A percentile compares a stretch with the other conserved stretches of the same genome.
Evolutionary conservation across 2,888 invertebrate species (phyloP).

Genomic region (Megalurothrips usitatus): DNA sequence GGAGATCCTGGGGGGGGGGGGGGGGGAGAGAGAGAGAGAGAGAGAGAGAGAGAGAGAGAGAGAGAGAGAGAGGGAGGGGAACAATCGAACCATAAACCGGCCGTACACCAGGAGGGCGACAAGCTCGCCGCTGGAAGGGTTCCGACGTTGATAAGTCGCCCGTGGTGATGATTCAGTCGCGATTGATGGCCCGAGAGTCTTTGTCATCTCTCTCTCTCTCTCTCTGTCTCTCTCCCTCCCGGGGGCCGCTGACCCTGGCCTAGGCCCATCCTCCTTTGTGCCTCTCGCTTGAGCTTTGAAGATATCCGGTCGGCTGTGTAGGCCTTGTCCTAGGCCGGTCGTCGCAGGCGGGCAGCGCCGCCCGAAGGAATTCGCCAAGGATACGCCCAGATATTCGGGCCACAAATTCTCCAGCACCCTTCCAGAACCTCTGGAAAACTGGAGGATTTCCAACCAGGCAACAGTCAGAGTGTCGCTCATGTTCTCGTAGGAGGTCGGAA

Average conservation of each 20-base stretch:
- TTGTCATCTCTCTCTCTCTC: neutral
- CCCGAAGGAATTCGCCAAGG: too few relatives aligned
- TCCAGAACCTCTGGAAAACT: too few relatives aligned
- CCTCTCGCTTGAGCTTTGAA: too few relatives aligned
- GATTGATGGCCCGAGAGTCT: neutral
- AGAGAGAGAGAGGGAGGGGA: neutral
- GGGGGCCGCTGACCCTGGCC: too few relatives aligned
- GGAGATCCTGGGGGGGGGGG: too few relatives aligned
- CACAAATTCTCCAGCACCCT: neutral
- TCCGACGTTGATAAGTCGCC: conserved; percentile 1
- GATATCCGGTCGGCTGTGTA: too few relatives aligned
- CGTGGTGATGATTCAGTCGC: neutral
- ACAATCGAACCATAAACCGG: conserved; percentile 10
- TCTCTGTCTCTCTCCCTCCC: neutral
- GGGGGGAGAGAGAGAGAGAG: conserved; percentile 1
- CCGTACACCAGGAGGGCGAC: neutral
- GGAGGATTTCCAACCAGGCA: neutral
- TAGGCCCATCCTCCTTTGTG: too few relatives aligned
- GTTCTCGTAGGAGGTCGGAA: neutral
- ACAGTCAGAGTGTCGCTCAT: too few relatives aligned
- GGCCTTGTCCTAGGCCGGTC: too few relatives aligned
- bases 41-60: conserved; percentile 1
- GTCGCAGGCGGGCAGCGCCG: too few relatives aligned
- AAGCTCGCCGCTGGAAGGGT: neutral
- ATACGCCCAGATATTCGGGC: too few relatives aligned